Evolutionary conservation across 2,888 invertebrate species (phyloP).

Genomic region (Pomacea canaliculata): DNA sequence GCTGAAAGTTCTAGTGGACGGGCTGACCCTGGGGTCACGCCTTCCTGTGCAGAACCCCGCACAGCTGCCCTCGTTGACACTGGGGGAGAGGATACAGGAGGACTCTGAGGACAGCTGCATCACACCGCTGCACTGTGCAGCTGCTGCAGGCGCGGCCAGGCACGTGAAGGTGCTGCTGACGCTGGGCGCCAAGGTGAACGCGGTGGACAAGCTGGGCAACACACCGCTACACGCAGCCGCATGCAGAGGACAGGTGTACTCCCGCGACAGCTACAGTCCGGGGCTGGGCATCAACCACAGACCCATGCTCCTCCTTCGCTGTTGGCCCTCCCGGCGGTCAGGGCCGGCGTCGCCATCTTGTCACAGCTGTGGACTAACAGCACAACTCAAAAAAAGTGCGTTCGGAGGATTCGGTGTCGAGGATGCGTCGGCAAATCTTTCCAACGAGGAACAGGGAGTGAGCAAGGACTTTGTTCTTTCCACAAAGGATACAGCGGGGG

Average conservation of each 20-base stretch:
- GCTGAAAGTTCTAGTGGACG: background rate
- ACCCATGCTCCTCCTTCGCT: background rate
- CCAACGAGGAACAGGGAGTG: background rate
- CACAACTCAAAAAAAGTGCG: background rate
- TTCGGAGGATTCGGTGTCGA: too few species aligned
- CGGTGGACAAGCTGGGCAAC: background rate
- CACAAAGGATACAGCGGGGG: background rate
- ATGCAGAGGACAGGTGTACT: background rate
- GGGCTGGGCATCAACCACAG: background rate
- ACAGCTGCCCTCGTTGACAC: too few species aligned
- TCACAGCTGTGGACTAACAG: too few species aligned
- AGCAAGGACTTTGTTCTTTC: background rate
- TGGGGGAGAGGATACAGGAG: background rate
- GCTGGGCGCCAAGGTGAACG: background rate
- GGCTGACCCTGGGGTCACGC: too few species aligned
- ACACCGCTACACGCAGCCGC: background rate
- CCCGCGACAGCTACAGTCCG: background rate
- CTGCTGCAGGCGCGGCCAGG: background rate
- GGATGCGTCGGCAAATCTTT: background rate
- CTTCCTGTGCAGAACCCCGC: too few species aligned
- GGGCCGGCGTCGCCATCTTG: too few species aligned
- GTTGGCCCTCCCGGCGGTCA: background rate
- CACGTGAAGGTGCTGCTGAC: background rate
- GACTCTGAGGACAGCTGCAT: background rate
- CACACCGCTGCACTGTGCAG: background rate